Conservation (phyloP, 2,888 invertebrate species). For the Emmelina monodactyla region DNA sequence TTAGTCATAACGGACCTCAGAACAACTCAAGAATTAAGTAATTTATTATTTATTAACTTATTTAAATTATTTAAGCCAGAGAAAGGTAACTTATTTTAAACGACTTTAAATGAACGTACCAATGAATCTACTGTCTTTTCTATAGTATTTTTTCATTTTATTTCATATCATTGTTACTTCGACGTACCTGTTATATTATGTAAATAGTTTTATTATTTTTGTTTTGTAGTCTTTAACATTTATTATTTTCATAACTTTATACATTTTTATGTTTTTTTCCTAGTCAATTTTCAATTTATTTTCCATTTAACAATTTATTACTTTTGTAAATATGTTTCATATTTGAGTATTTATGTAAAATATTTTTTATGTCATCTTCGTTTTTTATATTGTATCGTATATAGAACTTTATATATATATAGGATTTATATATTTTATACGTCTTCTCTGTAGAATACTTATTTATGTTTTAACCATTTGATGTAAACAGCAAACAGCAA, state of each 20-base stretch:
- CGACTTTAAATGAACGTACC: too few species aligned
- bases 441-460: too few species aligned
- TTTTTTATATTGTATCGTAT: slow-evolving; percentile 20
- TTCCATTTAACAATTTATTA: too few species aligned
- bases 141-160: slow-evolving; percentile 15
- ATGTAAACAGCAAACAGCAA: too few species aligned
- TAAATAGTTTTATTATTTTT: slow-evolving; percentile 16
- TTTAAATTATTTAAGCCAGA: slow-evolving; percentile 28
- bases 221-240: slow-evolving; percentile 8
- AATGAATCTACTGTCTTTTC: slow-evolving; percentile 43
- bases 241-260: slow-evolving; percentile 25
- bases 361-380: slow-evolving; percentile 48
- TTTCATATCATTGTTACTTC: slow-evolving; percentile 22
- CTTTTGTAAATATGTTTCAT: slow-evolving; percentile 60
- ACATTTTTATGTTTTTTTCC: too few species aligned
- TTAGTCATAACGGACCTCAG: slow-evolving; percentile 52
- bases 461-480: too few species aligned
- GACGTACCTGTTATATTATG: slow-evolving; percentile 35
- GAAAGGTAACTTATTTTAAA: slow-evolving; percentile 16
- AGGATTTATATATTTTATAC: slow-evolving; percentile 8
- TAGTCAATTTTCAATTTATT: too few species aligned
- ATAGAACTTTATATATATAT: slow-evolving; percentile 13
- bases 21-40: slow-evolving; percentile 37
- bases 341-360: slow-evolving; percentile 46
- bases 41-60: slow-evolving; percentile 41